Evolutionary conservation across 2,113 vertebrate species (phyloP), one percentile per base, ranked within the genome.

Genomic region (Sorex araneus): DNA sequence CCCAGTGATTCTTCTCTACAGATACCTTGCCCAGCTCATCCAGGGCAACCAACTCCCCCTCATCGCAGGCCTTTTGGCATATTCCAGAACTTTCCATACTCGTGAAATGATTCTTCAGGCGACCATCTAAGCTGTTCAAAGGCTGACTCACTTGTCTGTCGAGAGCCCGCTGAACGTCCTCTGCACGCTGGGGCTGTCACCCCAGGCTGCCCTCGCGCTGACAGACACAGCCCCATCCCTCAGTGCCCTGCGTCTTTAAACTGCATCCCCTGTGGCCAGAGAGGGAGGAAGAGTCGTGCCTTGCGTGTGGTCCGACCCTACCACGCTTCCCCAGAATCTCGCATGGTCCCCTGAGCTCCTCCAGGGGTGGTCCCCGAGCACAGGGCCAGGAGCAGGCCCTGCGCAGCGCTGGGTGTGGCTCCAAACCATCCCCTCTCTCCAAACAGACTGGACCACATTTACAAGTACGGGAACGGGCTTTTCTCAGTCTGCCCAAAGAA

Each of bases 71-170:
- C 57, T 84, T 34, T 81, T 60, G 69, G 63, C 34, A 81, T 34
- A 67, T 36, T 78, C n/a, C 45, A 93, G 78, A 88, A 92, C 70
- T 73, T 73, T 3, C 25, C 54, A 82, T 40, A 60, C 76, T 71
- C 57, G 30, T 74, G 64, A 89, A 95, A 81, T 57, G 6, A 36
- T 84, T 71, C 74, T 91, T 47, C 47, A 16, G 74, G 6, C 74
- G 67, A 50, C 25, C 64, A 75, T 84, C 30, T 81, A 87, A 77
- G 78, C n/a, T 90, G 34, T 85, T 92, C 57, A 84, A 73, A 87
- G 47, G 45, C 21, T 8, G 28, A 73, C 50, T 83, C 85, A 73
- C 40, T 40, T 3, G 40, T 76, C 66, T 63, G 13, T 50, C n/a
- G 36, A 67, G 19, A 57, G 34, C 75, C 80, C 40, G 71, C 1